A percentile compares a stretch with the other conserved stretches of the same genome.
Evolutionary conservation across 2,797 vertebrate genomes (phyloP).

Genomic region (Setipinna tenuifilis): DNA sequence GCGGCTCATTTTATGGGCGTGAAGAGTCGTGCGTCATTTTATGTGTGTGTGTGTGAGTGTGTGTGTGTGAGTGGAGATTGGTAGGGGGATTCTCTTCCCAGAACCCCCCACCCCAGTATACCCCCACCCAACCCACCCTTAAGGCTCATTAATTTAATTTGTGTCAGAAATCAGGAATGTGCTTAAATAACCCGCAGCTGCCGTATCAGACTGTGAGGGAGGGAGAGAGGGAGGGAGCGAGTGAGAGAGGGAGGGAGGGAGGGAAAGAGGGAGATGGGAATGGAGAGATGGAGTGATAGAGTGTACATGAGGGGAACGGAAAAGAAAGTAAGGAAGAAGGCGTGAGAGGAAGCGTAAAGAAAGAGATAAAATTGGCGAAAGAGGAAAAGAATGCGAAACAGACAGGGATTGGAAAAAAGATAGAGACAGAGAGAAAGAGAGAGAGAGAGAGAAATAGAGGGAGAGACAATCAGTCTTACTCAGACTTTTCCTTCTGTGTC

Average conservation of each 20-base stretch:
- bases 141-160: slow-evolving; percentile 95
- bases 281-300: neutral
- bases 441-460: neutral
- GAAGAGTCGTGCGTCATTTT: neutral
- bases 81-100: slow-evolving; percentile 62
- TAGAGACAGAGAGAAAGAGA: neutral
- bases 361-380: slow-evolving; percentile 35
- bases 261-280: slow-evolving; percentile 26
- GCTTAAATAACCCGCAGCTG: slow-evolving; percentile 97
- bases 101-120: slow-evolving; percentile 57
- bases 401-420: neutral
- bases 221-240: slow-evolving; percentile 57
- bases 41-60: too few relatives aligned
- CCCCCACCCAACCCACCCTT: slow-evolving; percentile 67
- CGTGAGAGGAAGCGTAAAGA: neutral
- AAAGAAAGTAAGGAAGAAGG: neutral
- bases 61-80: slow-evolving; percentile 19
- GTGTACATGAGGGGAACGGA: neutral
- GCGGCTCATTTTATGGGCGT: neutral
- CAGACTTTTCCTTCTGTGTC: neutral
- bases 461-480: neutral
- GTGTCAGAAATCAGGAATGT: slow-evolving; percentile 97
- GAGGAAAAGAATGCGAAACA: neutral
- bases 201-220: slow-evolving; percentile 76
- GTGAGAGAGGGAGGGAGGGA: slow-evolving; percentile 31